Evolutionary conservation across 2,888 invertebrate species (phyloP).

Genomic region (Orthosia cruda): DNA sequence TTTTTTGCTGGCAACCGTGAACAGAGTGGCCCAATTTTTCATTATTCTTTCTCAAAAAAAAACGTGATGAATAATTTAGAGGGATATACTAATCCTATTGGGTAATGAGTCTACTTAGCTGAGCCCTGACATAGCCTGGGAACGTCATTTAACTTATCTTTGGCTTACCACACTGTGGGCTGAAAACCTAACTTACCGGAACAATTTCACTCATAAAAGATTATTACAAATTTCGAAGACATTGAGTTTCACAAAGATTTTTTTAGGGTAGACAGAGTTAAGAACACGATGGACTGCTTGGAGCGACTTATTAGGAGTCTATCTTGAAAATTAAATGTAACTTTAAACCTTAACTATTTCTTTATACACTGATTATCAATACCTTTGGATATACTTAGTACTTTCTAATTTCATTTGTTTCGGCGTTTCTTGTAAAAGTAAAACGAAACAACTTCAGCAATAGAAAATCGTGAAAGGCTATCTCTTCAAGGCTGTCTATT

Average conservation of each 20-base stretch:
- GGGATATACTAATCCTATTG: slow-evolving; percentile 29
- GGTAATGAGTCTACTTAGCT: slow-evolving; percentile 36
- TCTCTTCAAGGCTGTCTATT: neutral
- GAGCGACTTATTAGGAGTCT: no score
- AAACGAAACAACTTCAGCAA: neutral
- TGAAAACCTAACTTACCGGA: neutral
- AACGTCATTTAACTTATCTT: slow-evolving; percentile 30
- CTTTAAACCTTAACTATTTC: no score
- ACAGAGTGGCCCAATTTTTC: slow-evolving; percentile 18
- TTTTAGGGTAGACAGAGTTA: no score
- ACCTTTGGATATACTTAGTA: no score
- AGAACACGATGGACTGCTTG: no score
- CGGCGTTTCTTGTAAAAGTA: neutral
- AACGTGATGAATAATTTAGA: slow-evolving; percentile 19
- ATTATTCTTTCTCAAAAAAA: slow-evolving; percentile 3
- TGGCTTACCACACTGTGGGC: neutral
- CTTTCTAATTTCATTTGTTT: no score
- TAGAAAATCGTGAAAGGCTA: neutral
- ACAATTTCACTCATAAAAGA: neutral
- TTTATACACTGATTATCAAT: no score
- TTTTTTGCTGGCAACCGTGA: slow-evolving; percentile 3
- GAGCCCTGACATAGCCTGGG: neutral
- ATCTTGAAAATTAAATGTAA: no score
- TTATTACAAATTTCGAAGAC: no score
- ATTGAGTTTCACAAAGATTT: no score